These are phyloP conservation scores for Volucella inflata DNA, from an alignment of 2,888 invertebrate genomes.

Conservation along the genomic window DNA sequence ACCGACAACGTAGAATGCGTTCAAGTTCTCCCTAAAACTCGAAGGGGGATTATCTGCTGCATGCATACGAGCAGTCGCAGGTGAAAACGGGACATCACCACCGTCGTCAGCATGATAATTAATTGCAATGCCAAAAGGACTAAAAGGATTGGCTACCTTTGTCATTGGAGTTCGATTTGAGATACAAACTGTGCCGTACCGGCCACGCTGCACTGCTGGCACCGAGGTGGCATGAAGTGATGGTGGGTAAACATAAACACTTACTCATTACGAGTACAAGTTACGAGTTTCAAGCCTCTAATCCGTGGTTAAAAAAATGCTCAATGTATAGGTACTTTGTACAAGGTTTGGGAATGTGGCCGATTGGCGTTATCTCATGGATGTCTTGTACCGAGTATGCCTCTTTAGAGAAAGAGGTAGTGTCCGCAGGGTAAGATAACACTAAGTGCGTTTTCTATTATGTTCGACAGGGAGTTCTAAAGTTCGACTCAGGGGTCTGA, in stretches of 20 bases:
- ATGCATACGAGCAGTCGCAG: slow-evolving; percentile 6
- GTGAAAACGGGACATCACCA: slow-evolving; percentile 4
- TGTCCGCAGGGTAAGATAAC: slow-evolving; percentile 49
- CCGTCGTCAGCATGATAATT: slow-evolving; percentile 15
- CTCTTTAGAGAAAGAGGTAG: slow-evolving; percentile 1
- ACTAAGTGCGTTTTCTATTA: slow-evolving; percentile 75
- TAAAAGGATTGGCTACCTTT: slow-evolving; percentile 18
- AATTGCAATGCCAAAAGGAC: neutral
- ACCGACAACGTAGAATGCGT: slow-evolving; percentile 50
- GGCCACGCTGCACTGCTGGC: neutral
- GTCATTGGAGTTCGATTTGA: neutral
- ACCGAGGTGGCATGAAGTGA: neutral
- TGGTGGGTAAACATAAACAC: slow-evolving; percentile 4
- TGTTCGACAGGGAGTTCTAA: slow-evolving; percentile 53
- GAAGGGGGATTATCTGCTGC: slow-evolving; percentile 42
- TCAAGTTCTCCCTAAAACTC: neutral
- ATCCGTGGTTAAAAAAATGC: slow-evolving; percentile 41
- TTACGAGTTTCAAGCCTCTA: slow-evolving; percentile 35
- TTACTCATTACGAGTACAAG: slow-evolving; percentile 60
- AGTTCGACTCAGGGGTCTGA: slow-evolving; percentile 55
- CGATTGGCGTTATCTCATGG: slow-evolving; percentile 73
- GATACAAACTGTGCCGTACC: neutral
- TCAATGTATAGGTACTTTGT: slow-evolving; percentile 54
- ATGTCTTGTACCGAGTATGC: slow-evolving; percentile 60
- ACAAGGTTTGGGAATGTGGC: slow-evolving; percentile 70